Conservation (phyloP, 2,113 vertebrate species). For the Corythoichthys haematopterus region DNA sequence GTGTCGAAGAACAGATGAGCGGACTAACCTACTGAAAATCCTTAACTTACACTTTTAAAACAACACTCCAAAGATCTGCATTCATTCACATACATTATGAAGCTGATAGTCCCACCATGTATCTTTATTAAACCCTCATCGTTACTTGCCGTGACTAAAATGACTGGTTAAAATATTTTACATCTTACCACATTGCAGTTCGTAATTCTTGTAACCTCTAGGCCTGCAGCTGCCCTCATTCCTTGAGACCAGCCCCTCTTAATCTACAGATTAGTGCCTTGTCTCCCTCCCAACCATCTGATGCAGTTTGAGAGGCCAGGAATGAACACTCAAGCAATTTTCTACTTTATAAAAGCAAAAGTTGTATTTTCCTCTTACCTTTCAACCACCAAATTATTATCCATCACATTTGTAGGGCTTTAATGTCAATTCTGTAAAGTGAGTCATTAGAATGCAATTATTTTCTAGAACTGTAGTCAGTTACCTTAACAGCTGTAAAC, state of each 20-base stretch:
- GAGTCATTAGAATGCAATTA: too few relatives aligned
- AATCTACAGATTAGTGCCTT: conserved; percentile 23
- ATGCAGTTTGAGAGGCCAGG: conserved; percentile 1
- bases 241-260: conserved; percentile 17
- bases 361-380: background rate
- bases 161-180: conserved; percentile 22
- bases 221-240: conserved; percentile 51
- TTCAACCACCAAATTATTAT: background rate
- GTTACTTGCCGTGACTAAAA: background rate
- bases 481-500: too few relatives aligned
- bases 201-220: conserved; percentile 23
- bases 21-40: conserved; percentile 27
- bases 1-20: conserved; percentile 21
- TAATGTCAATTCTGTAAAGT: too few relatives aligned
- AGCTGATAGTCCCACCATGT: background rate
- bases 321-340: background rate
- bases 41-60: background rate
- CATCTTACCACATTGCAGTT: conserved; percentile 1
- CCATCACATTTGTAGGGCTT: too few relatives aligned
- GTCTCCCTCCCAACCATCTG: conserved; percentile 2
- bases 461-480: too few relatives aligned
- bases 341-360: background rate
- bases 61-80: background rate
- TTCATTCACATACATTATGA: background rate
- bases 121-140: background rate